Evolutionary conservation across 2,113 vertebrate species (phyloP).

Genomic region (Alectura lathami): DNA sequence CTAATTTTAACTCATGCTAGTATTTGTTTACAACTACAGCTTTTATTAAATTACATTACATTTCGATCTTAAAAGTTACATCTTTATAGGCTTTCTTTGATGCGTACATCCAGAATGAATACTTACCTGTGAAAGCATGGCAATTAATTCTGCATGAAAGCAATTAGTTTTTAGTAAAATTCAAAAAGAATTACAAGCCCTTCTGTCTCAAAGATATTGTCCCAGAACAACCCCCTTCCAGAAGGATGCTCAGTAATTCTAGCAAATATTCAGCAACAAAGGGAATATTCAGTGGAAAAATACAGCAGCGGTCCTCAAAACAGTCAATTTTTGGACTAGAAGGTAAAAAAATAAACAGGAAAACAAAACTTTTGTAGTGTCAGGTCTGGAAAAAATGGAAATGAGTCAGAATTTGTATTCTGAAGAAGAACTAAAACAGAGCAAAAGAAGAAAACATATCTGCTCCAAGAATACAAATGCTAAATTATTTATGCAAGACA

Average conservation of each 20-base stretch:
- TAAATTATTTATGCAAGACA: constrained; percentile 61
- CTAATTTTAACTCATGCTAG: neutral
- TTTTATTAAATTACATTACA: neutral
- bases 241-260: neutral
- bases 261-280: neutral
- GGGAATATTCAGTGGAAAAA: neutral
- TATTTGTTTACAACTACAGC: neutral
- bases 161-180: neutral
- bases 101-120: neutral
- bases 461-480: constrained; percentile 49
- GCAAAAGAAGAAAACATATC: constrained; percentile 24
- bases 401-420: constrained; percentile 48
- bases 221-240: neutral
- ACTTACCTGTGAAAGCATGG: neutral
- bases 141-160: constrained; percentile 7
- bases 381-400: constrained; percentile 63
- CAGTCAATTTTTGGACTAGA: neutral
- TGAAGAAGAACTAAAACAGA: constrained; percentile 39
- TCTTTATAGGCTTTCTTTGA: neutral
- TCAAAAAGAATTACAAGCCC: neutral
- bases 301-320: neutral
- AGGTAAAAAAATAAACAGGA: neutral
- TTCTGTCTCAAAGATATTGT: neutral
- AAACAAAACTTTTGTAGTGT: neutral
- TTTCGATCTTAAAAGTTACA: neutral